Conservation (phyloP, 2,888 invertebrate species). For the Acrobasis repandana region DNA sequence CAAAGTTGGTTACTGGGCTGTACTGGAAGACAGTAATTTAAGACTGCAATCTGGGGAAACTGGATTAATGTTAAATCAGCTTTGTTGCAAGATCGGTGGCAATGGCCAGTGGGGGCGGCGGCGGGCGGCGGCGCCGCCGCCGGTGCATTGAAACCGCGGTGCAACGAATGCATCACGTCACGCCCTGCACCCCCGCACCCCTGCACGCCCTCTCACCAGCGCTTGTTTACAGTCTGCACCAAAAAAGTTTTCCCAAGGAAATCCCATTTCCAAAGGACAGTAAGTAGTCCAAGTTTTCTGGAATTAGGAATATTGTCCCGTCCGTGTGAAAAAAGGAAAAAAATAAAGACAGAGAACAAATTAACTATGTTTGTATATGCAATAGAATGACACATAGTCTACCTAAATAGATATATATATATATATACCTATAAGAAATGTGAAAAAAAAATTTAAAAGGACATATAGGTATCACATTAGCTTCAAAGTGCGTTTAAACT, state of each 20-base stretch:
- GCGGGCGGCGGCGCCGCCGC: conserved; percentile 38
- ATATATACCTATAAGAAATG: too few relatives aligned
- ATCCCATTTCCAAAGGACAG: neutral
- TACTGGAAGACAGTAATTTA: conserved; percentile 15
- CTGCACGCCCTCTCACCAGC: conserved; percentile 32
- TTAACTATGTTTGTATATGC: too few relatives aligned
- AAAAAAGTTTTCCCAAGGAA: neutral
- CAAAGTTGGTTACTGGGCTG: conserved; percentile 21
- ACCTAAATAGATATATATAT: too few relatives aligned
- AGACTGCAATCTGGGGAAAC: conserved; percentile 33
- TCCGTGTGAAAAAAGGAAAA: too few relatives aligned
- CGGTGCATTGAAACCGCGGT: conserved; percentile 57
- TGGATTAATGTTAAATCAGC: neutral
- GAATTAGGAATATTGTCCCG: too few relatives aligned
- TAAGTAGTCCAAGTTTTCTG: neutral
- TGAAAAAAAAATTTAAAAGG: too few relatives aligned
- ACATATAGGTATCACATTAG: too few relatives aligned
- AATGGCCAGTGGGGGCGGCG: conserved; percentile 57
- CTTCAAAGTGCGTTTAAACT: too few relatives aligned
- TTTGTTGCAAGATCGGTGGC: conserved; percentile 55
- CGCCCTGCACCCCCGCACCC: conserved; percentile 31
- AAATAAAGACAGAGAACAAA: too few relatives aligned
- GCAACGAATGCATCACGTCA: conserved; percentile 58
- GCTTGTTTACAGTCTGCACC: conserved; percentile 2
- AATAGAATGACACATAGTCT: too few relatives aligned